Percentiles rank a stretch among this genome's conserved stretches.
phyloP scores from a whole-genome alignment of 2,888 invertebrate genomes.

The Meghimatium bilineatum region DNA sequence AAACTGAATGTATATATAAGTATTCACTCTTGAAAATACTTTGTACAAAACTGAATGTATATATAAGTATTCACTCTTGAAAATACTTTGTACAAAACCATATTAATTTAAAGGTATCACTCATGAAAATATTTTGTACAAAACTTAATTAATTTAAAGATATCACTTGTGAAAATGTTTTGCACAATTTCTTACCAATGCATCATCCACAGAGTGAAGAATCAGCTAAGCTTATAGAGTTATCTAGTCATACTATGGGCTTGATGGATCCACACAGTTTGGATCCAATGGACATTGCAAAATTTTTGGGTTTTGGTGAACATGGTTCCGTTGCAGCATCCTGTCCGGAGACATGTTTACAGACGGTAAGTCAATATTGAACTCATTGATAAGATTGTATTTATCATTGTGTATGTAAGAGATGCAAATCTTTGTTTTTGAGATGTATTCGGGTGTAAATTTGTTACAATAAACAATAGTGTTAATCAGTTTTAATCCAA shows the following conservation, averaged over 20 bases:
- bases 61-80: no score
- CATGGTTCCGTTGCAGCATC: constrained; percentile 55
- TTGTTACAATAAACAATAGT: no score
- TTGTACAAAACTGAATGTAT: no score
- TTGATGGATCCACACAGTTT: constrained; percentile 35
- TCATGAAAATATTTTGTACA: no score
- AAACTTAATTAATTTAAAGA: neutral
- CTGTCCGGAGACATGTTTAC: constrained; percentile 38
- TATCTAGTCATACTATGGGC: constrained; percentile 41
- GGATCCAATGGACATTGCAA: constrained; percentile 46
- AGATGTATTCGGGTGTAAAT: no score
- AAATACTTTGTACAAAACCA: no score
- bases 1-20: no score
- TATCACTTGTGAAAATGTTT: neutral
- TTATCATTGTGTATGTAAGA: neutral
- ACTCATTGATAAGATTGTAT: neutral
- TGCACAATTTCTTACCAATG: neutral
- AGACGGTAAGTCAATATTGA: constrained; percentile 45
- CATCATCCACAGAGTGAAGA: constrained; percentile 38
- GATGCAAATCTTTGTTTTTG: neutral
- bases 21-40: no score
- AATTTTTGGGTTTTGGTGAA: constrained; percentile 48
- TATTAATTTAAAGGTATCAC: no score
- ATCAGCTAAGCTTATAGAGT: constrained; percentile 34
- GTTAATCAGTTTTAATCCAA: no score